These are phyloP conservation scores for Philhelius pedissequus DNA, from an alignment of 2,888 invertebrate genomes.

Conservation along the genomic window DNA sequence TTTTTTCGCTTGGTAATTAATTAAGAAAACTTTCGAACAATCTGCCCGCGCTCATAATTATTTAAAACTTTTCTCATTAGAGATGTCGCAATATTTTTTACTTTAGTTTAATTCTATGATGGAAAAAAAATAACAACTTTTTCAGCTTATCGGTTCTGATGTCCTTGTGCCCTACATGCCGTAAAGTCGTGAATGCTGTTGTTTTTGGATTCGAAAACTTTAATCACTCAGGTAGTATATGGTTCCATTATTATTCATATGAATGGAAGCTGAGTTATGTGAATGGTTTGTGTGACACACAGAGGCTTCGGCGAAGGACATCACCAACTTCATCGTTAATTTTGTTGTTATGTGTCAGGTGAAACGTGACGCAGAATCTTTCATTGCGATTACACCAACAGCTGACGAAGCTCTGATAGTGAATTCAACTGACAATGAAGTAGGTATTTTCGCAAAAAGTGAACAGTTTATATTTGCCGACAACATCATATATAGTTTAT, in stretches of 20 bases:
- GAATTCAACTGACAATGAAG: background rate
- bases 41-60: conserved; percentile 48
- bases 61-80: conserved; percentile 62
- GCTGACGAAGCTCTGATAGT: background rate
- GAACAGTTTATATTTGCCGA: too few species aligned
- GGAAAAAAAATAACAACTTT: too few species aligned
- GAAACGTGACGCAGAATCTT: background rate
- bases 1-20: conserved; percentile 51
- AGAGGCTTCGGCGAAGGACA: background rate
- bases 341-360: background rate
- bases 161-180: background rate
- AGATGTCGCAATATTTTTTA: conserved; percentile 31
- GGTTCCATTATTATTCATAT: background rate
- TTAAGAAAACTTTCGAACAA: conserved; percentile 57
- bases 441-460: background rate
- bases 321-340: background rate
- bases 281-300: background rate
- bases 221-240: background rate
- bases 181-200: background rate
- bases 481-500: too few species aligned
- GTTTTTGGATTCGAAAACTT: background rate
- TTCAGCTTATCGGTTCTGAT: background rate
- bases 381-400: background rate
- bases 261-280: background rate
- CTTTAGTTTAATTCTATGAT: background rate